Evolutionary conservation across 1,140 invertebrate species (phyloP).

Genomic region (Atopsyche davidsoni): DNA sequence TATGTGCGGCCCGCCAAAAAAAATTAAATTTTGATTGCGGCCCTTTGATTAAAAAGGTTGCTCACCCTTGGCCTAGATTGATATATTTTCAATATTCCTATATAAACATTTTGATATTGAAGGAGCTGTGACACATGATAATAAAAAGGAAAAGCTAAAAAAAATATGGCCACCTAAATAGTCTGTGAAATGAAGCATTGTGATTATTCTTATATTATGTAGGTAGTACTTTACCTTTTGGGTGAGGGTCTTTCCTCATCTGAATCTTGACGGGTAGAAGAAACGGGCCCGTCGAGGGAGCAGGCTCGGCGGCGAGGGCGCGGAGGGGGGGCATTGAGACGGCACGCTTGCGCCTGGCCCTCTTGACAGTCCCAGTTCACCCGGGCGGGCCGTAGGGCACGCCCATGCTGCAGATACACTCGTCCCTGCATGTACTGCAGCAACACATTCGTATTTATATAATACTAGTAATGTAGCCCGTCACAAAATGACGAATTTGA

Average conservation of each 20-base stretch:
- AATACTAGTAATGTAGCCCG: slow-evolving; percentile 2
- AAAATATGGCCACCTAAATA: too few species aligned
- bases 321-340: slow-evolving; percentile 35
- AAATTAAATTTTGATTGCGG: too few species aligned
- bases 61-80: too few species aligned
- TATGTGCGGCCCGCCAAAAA: too few species aligned
- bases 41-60: too few species aligned
- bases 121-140: too few species aligned
- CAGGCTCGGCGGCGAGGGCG: slow-evolving; percentile 6
- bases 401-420: slow-evolving; percentile 65
- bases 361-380: slow-evolving; percentile 50
- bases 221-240: slow-evolving; percentile 30
- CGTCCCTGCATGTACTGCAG: slow-evolving; percentile 67
- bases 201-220: neutral
- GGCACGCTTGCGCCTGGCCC: slow-evolving; percentile 37
- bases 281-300: slow-evolving; percentile 11
- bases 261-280: slow-evolving; percentile 9
- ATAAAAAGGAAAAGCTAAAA: too few species aligned
- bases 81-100: too few species aligned
- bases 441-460: slow-evolving; percentile 18
- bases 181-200: neutral
- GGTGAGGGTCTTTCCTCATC: slow-evolving; percentile 38
- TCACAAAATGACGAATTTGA: too few species aligned
- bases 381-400: slow-evolving; percentile 58
- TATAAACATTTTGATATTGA: too few species aligned